Conservation (phyloP, 2,888 invertebrate genomes). For the Mactromeris polynyma region DNA sequence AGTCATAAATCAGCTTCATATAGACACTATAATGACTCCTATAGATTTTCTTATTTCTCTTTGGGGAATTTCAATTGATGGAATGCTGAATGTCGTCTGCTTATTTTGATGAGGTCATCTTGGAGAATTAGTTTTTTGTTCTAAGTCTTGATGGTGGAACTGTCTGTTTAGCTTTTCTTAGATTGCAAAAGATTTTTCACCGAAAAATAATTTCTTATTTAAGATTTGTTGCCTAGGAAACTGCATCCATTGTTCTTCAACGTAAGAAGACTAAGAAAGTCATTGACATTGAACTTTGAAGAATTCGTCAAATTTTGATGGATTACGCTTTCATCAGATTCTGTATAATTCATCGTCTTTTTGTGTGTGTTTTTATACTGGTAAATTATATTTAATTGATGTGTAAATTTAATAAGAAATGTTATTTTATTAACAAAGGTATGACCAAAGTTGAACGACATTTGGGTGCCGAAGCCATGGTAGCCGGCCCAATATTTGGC, state of each 20-base stretch:
- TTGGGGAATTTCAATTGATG: slow-evolving; percentile 27
- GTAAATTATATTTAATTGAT: too few relatives aligned
- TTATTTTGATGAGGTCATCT: slow-evolving; percentile 22
- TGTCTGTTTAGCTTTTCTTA: neutral
- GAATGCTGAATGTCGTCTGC: slow-evolving; percentile 34
- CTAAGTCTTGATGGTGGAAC: neutral
- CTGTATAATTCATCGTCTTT: too few relatives aligned
- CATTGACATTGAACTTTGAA: too few relatives aligned
- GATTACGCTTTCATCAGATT: too few relatives aligned
- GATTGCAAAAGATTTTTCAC: neutral
- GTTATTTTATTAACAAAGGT: too few relatives aligned
- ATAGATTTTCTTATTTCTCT: slow-evolving; percentile 38
- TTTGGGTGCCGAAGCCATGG: too few relatives aligned
- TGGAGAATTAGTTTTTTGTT: neutral
- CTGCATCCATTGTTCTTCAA: neutral
- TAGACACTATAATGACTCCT: slow-evolving; percentile 43
- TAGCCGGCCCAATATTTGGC: too few relatives aligned
- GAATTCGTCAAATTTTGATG: too few relatives aligned
- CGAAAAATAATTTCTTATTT: neutral
- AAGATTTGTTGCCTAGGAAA: neutral
- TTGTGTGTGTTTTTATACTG: too few relatives aligned
- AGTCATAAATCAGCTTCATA: slow-evolving; percentile 42
- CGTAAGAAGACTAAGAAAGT: too few relatives aligned
- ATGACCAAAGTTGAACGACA: too few relatives aligned
- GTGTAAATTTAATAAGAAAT: too few relatives aligned